Base-by-base conservation (phyloP, 2,888 invertebrate species). In the Nesidiocoris tenuis region DNA sequence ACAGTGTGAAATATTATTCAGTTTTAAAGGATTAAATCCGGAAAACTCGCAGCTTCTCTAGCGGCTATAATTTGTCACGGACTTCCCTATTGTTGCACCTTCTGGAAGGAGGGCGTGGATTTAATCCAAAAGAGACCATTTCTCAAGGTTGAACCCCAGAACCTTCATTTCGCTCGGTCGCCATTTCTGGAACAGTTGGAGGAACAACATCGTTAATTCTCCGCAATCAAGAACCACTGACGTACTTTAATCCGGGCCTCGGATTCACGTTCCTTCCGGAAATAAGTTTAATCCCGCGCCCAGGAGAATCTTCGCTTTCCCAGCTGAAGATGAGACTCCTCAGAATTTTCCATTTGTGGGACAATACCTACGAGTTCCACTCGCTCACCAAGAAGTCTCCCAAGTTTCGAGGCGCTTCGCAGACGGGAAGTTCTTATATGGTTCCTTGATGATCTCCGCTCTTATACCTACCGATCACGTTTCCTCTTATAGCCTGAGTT, bases 221-320 rank as follows among this genome's bases (percentile, higher is more conserved):
- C 65, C 24, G 25, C 65, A 65, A 65, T 65, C 65, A 22, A 24
- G 24, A 65, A 39, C 65, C 65, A 65, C 63, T 63, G 63, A 63
- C 63, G 63, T 63, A 18, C 63, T 63, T 63, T 63, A 63, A 63
- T 63, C 18, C 59, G n/a, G 18, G 59, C n/a, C 63, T 1, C 16
- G 39, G 65, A 65, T 65, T 65, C n/a, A 65, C 65, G 39, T 25
- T 65, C 25, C 39, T 65, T 25, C 25, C 39, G n/a, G 65, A 65
- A 65, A 24, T 25, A 25, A 25, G 65, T 65, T 2, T 65, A 65
- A 65, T 65, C 65, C 39, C 7, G 23, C 23, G n/a, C n/a, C n/a
- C 1, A 21, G 23, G 63, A 63, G 63, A 12, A 21, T 12, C 39
- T 39, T 39, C 39, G 3, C 39, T 12, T 39, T 39, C 39, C n/a